Base-by-base conservation (phyloP, 1,140 invertebrate genomes). In the Marisa cornuarietis region DNA sequence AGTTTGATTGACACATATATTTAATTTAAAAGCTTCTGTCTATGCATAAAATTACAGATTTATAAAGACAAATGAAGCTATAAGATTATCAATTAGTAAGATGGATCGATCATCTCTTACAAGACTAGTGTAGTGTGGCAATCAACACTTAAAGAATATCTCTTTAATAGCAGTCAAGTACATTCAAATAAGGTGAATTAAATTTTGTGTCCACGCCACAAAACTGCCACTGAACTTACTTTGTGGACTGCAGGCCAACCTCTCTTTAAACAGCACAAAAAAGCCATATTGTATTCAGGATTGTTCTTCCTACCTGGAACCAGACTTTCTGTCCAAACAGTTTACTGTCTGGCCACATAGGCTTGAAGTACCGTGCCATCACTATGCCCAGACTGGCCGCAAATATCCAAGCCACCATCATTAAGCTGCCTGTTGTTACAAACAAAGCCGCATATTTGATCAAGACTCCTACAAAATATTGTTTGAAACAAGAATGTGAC, bases 331-430 rank as follows among this genome's bases (percentile, higher is more conserved):
- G 96, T 82, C 95, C 95, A 82, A 95, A 96, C 1, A 96, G 90
- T 76, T 94, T 94, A 82, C 69, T 80, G 61, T 94, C 94, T 52
- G 95, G 94, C 96, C 97, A 98, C 0, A 96, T 97, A 88, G 95
- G 94, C 88, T 96, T 95, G 92, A 95, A 98, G 90, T 98, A 98
- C 85, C 97, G 93, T 3, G 97, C 97, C 3, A 97, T 91, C 18
- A 98, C 91, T 79, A 98, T 97, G 51, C 96, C 97, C 75, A 97
- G 90, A 9, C 96, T 96, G 1, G 96, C 95, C 24, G 95, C 95
- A 16, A 96, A 95, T 68, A 98, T 94, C 97, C 97, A 99, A 2
- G 96, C 96, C 0, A 94, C 93, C 52, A 98, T 91, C 97, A 99
- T 98, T 85, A 98, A 65, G 78, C 83, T 85, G 18, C 84, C 88